Conservation (phyloP, 2,888 invertebrate genomes). For the Muscina levida region DNA sequence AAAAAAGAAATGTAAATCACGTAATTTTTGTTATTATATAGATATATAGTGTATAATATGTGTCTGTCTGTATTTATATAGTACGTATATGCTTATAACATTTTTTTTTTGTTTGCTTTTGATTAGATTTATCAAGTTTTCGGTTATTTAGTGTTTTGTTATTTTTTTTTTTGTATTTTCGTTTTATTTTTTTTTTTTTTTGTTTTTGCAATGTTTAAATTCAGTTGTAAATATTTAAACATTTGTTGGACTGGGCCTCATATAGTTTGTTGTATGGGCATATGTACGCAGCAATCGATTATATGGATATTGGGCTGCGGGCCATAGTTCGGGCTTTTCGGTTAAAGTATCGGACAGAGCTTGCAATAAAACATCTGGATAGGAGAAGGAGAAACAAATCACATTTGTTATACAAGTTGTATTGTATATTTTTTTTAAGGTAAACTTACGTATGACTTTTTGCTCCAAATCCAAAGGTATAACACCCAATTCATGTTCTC, state of each 20-base stretch:
- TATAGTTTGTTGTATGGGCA: constrained; percentile 65
- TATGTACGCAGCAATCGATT: constrained; percentile 74
- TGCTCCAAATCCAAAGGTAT: constrained; percentile 88
- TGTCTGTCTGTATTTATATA: constrained; percentile 36
- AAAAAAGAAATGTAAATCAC: constrained; percentile 18
- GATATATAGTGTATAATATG: constrained; percentile 39
- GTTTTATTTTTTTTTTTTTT: no score
- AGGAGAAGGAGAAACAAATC: constrained; percentile 30
- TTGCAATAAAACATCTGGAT: constrained; percentile 87
- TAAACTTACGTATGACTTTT: constrained; percentile 86
- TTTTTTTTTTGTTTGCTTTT: constrained; percentile 8
- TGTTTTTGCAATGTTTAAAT: constrained; percentile 19
- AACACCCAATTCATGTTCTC: constrained; percentile 86
- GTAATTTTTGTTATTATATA: constrained; percentile 15
- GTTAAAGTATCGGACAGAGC: constrained; percentile 87
- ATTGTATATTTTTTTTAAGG: not conserved
- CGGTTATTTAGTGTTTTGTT: not conserved
- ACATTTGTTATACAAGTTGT: not conserved
- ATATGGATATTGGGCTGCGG: constrained; percentile 80
- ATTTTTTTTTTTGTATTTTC: not conserved
- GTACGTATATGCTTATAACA: constrained; percentile 19
- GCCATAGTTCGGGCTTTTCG: constrained; percentile 86
- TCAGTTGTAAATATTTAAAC: constrained; percentile 39
- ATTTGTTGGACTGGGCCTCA: constrained; percentile 56
- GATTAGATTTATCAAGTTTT: not conserved